Base-by-base conservation (phyloP, 2,113 vertebrate genomes). In the Mungos mungo region DNA sequence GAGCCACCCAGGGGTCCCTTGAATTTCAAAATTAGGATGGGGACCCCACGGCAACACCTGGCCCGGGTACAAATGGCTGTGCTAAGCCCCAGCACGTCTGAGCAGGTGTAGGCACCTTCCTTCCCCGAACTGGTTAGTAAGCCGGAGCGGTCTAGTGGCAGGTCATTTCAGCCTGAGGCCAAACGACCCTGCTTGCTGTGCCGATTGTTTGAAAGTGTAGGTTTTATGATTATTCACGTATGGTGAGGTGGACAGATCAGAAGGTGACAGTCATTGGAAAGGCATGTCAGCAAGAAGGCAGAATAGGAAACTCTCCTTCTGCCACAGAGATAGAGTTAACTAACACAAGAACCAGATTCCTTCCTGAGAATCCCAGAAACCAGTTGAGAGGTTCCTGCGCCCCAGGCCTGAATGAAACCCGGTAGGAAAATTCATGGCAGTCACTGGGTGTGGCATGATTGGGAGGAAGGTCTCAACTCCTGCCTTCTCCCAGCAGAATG, bases 121-220 rank as follows among this genome's bases (percentile, higher is more conserved):
- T 16, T 2, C 15, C 0, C 45, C 66, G 80, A 13, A 47, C 25
- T 41, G 29, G 23, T 38, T 27, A 7, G 29, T 4, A 45, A 23
- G 21, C 18, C 2, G 7, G 18, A 29, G 76, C n/a, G 1, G 0
- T 8, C 81, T 16, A 31, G 14, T 2, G 54, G 18, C 35, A 2
- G 14, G 12, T 23, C 69, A 11, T 72, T 15, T 45, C 19, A 2
- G 23, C 23, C n/a, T 4, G 91, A 85, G 25, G 57, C 91, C 50
- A 15, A 50, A 29, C 33, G 41, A 21, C 29, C 11, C 27, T n/a
- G 54, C 18, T 35, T 1, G 3, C 27, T 23, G 12, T n/a, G 21
- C 71, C 54, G 27, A 13, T 8, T 69, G 25, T 79, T 85, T 38
- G 47, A 9, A 82, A 50, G 33, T 5, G 15, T 7, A 18, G 31